Evolutionary conservation across 2,888 invertebrate species (phyloP).

Genomic region (Augochlorella aurata): DNA sequence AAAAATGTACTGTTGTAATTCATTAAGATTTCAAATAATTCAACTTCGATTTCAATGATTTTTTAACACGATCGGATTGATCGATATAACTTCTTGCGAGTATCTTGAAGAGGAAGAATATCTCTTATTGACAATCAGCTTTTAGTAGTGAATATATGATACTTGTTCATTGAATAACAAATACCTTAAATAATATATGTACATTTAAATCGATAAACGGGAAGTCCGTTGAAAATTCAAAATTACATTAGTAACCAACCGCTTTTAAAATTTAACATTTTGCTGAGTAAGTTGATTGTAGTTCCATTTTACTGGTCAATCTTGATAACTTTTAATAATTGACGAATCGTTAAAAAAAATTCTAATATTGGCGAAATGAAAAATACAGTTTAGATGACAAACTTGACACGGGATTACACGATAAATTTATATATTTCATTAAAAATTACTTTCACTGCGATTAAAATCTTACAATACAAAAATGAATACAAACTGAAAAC

Average conservation of each 20-base stretch:
- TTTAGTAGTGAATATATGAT: slow-evolving; percentile 37
- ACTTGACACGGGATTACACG: neutral
- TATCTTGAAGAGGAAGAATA: slow-evolving; percentile 24
- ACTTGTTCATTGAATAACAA: slow-evolving; percentile 46
- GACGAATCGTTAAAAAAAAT: neutral
- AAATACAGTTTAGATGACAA: neutral
- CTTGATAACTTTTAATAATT: neutral
- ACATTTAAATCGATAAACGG: slow-evolving; percentile 34
- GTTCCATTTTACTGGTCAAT: slow-evolving; percentile 29
- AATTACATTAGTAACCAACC: slow-evolving; percentile 27
- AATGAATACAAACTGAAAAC: neutral
- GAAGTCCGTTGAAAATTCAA: slow-evolving; percentile 25
- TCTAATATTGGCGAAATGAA: slow-evolving; percentile 25
- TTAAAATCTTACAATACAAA: neutral
- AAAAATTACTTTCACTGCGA: neutral
- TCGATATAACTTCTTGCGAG: slow-evolving; percentile 18
- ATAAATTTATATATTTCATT: neutral
- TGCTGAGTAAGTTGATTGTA: slow-evolving; percentile 17
- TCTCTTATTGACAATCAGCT: slow-evolving; percentile 16
- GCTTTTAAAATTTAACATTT: slow-evolving; percentile 11
- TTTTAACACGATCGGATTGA: slow-evolving; percentile 12
- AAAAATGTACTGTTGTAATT: slow-evolving; percentile 16
- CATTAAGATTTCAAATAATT: slow-evolving; percentile 26
- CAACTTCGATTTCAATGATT: slow-evolving; percentile 21
- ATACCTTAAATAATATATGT: slow-evolving; percentile 53